A percentile compares a stretch with the other conserved stretches of the same genome.
phyloP scores from a whole-genome alignment of 2,113 vertebrate species.

The Toxostoma redivivum region DNA sequence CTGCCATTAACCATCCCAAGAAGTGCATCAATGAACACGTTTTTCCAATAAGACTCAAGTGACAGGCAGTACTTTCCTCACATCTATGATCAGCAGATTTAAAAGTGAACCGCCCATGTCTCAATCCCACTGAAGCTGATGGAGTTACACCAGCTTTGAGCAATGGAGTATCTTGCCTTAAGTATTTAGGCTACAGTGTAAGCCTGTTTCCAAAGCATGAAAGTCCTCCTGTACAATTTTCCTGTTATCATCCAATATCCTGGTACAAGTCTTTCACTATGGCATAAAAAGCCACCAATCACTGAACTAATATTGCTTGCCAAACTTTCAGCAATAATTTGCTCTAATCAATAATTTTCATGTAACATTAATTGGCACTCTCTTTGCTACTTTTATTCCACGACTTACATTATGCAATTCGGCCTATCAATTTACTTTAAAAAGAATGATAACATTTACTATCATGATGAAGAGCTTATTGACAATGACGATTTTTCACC shows the following conservation, averaged over 20 bases:
- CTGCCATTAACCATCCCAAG: conserved; percentile 34
- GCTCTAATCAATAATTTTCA: conserved; percentile 36
- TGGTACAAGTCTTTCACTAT: neutral
- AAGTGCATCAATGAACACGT: conserved; percentile 42
- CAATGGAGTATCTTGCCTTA: neutral
- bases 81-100: conserved; percentile 4
- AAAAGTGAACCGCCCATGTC: neutral
- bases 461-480: conserved; percentile 41
- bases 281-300: neutral
- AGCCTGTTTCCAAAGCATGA: neutral
- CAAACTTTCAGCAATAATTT: conserved; percentile 29
- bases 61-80: conserved; percentile 38
- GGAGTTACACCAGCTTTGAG: neutral
- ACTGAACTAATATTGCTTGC: neutral
- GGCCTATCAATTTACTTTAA: conserved; percentile 14
- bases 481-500: conserved; percentile 44
- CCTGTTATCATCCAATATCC: neutral
- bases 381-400: conserved; percentile 11
- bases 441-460: conserved; percentile 28
- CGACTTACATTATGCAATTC: neutral
- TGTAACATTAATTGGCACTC: conserved; percentile 9
- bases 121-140: neutral
- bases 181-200: neutral
- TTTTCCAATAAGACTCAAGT: conserved; percentile 10
- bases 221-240: neutral